Base-by-base conservation (phyloP, 2,113 vertebrate species). In the Procavia capensis region DNA sequence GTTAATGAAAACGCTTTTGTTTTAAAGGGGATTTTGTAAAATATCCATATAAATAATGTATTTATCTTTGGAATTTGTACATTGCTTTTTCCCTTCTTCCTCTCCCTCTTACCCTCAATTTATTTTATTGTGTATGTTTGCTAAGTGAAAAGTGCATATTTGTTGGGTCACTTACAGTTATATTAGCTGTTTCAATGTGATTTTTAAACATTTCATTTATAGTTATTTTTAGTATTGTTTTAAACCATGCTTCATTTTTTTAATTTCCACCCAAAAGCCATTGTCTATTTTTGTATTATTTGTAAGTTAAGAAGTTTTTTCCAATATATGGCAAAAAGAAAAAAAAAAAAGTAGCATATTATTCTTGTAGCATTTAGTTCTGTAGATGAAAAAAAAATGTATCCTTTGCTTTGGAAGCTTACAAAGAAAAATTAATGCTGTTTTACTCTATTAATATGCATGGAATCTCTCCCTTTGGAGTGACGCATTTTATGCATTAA, bases 41-140 rank as follows among this genome's bases (percentile, higher is more conserved):
- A 99, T 99, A 99, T 99, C 99, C 99, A 99, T 99, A 99, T 99
- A 99, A 99, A 99, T 99, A 99, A 99, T 99, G 99, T 99, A 99
- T 99, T 99, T 99, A 99, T 99, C 99, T 99, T 98, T 99, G 98
- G 98, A 99, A 99, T 99, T 99, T 99, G 99, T 99, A 99, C 99
- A 99, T 99, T 99, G 99, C 99, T 99, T 98, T 98, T 98, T 85
- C 88, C 96, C 94, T 81, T 29, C 94, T 94, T 97, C 95, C 97
- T 90, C 54, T 61, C 96, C 98, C 98, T 98, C 97, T 88, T 97
- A 5, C 68, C 96, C 97, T 97, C 87, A 97, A 96, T 99, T 99
- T 98, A 98, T 99, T 99, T 99, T 99, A 99, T 99, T 99, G 99
- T 99, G 99, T 99, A 99, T 98, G 98, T 99, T 99, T 98, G 98